Evolutionary conservation across 2,888 invertebrate species (phyloP).

Genomic region (Cephonodes hylas): DNA sequence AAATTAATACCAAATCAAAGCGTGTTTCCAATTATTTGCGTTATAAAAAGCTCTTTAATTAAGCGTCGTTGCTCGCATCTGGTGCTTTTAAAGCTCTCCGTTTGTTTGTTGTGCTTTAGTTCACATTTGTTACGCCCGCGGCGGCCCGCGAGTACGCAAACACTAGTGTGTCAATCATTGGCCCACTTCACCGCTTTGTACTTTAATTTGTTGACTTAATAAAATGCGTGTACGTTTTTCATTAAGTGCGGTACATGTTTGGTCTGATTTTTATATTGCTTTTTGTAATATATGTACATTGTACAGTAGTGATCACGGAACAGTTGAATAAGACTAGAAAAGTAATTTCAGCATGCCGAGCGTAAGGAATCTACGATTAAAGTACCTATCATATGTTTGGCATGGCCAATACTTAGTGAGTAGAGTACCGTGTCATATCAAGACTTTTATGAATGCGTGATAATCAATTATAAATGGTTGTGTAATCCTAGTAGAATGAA

Average conservation of each 20-base stretch:
- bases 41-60: constrained; percentile 17
- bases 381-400: no score
- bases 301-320: no score
- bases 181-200: constrained; percentile 15
- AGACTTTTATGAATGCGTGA: no score
- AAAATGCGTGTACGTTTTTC: not conserved
- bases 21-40: constrained; percentile 1
- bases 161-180: constrained; percentile 42
- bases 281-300: not conserved
- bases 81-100: constrained; percentile 36
- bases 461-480: no score
- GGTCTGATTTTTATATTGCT: not conserved
- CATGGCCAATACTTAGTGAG: no score
- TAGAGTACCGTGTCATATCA: no score
- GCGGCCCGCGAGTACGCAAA: constrained; percentile 19
- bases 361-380: no score
- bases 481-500: no score
- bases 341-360: no score
- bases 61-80: constrained; percentile 39
- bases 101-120: constrained; percentile 47
- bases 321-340: no score
- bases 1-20: not conserved
- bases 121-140: constrained; percentile 49
- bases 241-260: not conserved
- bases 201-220: not conserved